A percentile compares a stretch with the other conserved stretches of the same genome.
Conservation (phyloP, 2,113 vertebrate genomes). For the Echinops telfairi region DNA sequence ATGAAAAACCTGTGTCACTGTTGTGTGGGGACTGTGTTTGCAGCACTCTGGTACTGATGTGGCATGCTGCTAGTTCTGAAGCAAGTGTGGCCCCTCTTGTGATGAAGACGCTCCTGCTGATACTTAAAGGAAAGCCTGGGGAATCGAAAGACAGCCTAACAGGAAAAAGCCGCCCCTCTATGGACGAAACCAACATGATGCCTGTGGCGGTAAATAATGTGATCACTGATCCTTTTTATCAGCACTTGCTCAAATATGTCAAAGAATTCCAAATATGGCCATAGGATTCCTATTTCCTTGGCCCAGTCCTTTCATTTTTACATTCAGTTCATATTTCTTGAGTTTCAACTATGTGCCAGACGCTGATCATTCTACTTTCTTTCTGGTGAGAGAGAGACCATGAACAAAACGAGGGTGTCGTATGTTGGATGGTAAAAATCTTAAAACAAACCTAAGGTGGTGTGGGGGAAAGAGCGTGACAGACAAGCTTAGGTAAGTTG, state of each 20-base stretch:
- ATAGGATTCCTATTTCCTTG: neutral
- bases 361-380: too few species aligned
- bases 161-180: neutral
- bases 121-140: slow-evolving; percentile 75
- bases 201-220: slow-evolving; percentile 64
- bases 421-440: neutral
- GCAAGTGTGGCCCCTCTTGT: neutral
- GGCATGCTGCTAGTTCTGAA: slow-evolving; percentile 52
- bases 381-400: neutral
- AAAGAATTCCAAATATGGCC: neutral
- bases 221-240: neutral
- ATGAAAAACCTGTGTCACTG: fast-evolving
- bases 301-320: too few species aligned
- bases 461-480: neutral
- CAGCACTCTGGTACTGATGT: slow-evolving; percentile 72
- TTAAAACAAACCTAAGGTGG: neutral
- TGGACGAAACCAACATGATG: slow-evolving; percentile 62
- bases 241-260: too few species aligned
- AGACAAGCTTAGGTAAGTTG: too few species aligned
- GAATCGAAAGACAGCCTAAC: fast-evolving
- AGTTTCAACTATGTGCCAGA: too few species aligned
- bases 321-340: neutral
- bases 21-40: neutral
- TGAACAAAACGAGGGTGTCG: neutral
- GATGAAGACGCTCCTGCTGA: slow-evolving; percentile 70